Conservation (phyloP, 1,140 invertebrate species). For the Diprion similis region DNA sequence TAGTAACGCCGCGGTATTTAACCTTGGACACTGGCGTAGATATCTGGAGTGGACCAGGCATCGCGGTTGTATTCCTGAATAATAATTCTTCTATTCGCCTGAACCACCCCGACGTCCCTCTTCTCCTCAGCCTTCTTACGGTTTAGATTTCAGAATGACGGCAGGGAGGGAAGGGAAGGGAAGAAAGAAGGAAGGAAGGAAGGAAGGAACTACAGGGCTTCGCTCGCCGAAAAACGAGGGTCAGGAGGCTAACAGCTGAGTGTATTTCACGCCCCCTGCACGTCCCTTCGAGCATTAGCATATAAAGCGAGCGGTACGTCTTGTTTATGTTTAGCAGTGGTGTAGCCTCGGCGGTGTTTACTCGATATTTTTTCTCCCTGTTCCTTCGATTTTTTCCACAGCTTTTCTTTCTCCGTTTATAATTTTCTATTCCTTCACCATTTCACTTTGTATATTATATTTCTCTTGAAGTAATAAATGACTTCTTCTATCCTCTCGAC, state of each 20-base stretch:
- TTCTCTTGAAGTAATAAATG: no score
- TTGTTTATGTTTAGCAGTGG: conserved; percentile 44
- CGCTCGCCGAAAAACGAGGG: conserved; percentile 23
- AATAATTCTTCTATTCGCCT: no score
- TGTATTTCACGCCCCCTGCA: conserved; percentile 45
- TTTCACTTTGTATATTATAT: no score
- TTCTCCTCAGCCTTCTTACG: no score
- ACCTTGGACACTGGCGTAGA: conserved; percentile 1
- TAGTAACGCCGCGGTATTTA: neutral
- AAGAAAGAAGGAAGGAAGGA: no score
- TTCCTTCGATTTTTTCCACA: neutral
- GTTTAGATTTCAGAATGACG: no score
- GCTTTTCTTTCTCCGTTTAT: neutral
- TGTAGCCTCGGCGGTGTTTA: conserved; percentile 30
- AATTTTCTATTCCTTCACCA: no score
- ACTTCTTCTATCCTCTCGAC: no score
- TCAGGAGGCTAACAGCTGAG: conserved; percentile 46
- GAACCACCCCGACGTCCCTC: no score
- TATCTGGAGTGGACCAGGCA: neutral
- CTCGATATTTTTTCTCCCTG: conserved; percentile 26
- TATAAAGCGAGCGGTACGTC: conserved; percentile 49
- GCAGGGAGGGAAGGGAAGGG: no score
- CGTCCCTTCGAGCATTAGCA: conserved; percentile 41
- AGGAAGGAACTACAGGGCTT: no score
- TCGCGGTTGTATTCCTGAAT: no score